A percentile compares a stretch with the other conserved stretches of the same genome.
Conservation (phyloP, 1,140 invertebrate genomes). For the Battus philenor region DNA sequence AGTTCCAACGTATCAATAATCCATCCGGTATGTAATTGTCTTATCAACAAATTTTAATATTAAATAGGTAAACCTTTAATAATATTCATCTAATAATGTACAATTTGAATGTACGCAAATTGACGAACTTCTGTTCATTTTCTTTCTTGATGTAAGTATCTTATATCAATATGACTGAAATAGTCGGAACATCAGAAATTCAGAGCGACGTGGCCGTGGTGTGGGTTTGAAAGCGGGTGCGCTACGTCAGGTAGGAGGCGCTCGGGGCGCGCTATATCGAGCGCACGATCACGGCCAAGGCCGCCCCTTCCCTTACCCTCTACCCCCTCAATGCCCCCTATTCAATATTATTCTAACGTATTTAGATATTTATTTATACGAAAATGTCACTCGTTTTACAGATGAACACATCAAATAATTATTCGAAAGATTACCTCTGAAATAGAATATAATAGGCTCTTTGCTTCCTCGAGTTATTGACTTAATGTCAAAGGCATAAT, state of each 20-base stretch:
- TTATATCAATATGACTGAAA: slow-evolving; percentile 33
- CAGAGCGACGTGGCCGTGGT: slow-evolving; percentile 26
- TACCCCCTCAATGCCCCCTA: slow-evolving; percentile 7
- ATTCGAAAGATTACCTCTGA: no score
- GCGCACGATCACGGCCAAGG: slow-evolving; percentile 72
- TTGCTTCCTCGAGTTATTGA: no score
- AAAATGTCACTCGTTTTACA: neutral
- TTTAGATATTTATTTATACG: no score
- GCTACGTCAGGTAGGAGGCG: slow-evolving; percentile 28
- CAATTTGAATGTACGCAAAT: neutral
- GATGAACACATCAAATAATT: no score
- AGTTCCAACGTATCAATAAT: no score
- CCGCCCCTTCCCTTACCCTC: slow-evolving; percentile 31
- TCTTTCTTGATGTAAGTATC: slow-evolving; percentile 16
- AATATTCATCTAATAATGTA: no score
- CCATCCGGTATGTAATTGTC: no score
- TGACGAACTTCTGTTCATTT: neutral
- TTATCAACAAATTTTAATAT: no score
- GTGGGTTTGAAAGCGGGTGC: slow-evolving; percentile 23
- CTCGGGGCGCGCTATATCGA: slow-evolving; percentile 59
- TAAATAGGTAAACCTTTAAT: no score
- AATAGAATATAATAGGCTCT: no score
- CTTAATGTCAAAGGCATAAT: no score
- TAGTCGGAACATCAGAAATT: slow-evolving; percentile 40
- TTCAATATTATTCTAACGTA: no score